Evolutionary conservation across 2,888 invertebrate species (phyloP).

Genomic region (Ormyrus labotus): DNA sequence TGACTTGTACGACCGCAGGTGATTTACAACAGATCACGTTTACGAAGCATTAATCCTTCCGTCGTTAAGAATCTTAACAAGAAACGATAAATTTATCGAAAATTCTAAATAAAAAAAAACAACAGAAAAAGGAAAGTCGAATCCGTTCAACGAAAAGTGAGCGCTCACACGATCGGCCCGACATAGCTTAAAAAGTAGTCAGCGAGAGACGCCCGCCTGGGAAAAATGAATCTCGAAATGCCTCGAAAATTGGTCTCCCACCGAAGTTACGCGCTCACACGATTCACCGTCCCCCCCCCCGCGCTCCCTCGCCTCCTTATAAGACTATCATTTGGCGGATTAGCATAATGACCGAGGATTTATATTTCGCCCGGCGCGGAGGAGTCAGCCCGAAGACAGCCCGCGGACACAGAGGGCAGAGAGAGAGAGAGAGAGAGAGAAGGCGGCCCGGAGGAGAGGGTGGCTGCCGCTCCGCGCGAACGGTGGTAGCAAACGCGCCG

Average conservation of each 20-base stretch:
- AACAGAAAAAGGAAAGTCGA: too few species aligned
- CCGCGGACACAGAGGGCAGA: constrained; percentile 5
- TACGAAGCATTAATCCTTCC: too few species aligned
- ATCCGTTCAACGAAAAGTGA: too few species aligned
- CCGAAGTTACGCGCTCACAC: constrained; percentile 49
- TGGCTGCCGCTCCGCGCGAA: constrained; percentile 2
- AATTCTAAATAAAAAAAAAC: too few species aligned
- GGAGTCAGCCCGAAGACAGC: constrained; percentile 42
- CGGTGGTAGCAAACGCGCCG: constrained; percentile 74
- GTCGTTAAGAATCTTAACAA: too few species aligned
- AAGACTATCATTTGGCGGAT: constrained; percentile 70
- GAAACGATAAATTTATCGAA: too few species aligned
- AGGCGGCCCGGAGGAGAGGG: constrained; percentile 25
- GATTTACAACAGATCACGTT: too few species aligned
- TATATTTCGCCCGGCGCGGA: constrained; percentile 64
- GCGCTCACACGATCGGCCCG: too few species aligned
- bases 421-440: constrained; percentile 8
- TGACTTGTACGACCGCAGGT: too few species aligned
- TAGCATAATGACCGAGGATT: constrained; percentile 75
- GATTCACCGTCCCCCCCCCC: constrained; percentile 5
- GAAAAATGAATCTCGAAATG: constrained; percentile 38
- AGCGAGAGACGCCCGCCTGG: too few species aligned
- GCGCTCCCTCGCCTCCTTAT: constrained; percentile 3
- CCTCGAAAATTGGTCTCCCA: constrained; percentile 47
- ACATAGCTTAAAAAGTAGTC: too few species aligned